Conservation (phyloP, 2,113 vertebrate species). For the Rhinichthys klamathensis region DNA sequence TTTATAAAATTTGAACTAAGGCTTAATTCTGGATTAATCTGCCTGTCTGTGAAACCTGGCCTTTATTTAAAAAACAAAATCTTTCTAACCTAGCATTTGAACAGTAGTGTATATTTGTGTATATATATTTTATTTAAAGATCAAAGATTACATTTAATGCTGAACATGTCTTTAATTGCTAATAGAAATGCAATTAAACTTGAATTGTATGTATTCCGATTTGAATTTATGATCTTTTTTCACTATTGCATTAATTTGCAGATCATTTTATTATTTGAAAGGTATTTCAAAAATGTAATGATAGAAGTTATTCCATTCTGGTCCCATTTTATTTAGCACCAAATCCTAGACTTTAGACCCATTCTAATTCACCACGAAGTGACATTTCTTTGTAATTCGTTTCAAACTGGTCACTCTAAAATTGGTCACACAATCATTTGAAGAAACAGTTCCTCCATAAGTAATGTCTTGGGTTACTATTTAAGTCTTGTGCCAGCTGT, state of each 20-base stretch:
- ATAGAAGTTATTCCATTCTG: background rate
- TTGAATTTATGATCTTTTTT: background rate
- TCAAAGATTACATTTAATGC: background rate
- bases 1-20: too few species aligned
- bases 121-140: too few species aligned
- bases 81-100: too few species aligned
- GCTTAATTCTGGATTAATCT: too few species aligned
- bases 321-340: background rate
- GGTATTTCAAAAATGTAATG: background rate
- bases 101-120: too few species aligned
- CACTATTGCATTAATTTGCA: background rate
- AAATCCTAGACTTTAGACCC: background rate
- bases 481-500: conserved; percentile 23
- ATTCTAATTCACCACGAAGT: background rate
- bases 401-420: background rate
- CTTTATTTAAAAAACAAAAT: too few species aligned
- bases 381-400: conserved; percentile 7
- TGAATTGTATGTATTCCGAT: background rate
- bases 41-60: too few species aligned
- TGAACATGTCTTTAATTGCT: background rate
- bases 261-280: background rate
- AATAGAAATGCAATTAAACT: background rate
- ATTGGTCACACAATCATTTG: background rate
- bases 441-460: background rate
- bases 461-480: conserved; percentile 27